Evolutionary conservation across 2,113 vertebrate species (phyloP), one percentile per base, ranked within the genome.

Genomic region (Ammodytes dubius): DNA sequence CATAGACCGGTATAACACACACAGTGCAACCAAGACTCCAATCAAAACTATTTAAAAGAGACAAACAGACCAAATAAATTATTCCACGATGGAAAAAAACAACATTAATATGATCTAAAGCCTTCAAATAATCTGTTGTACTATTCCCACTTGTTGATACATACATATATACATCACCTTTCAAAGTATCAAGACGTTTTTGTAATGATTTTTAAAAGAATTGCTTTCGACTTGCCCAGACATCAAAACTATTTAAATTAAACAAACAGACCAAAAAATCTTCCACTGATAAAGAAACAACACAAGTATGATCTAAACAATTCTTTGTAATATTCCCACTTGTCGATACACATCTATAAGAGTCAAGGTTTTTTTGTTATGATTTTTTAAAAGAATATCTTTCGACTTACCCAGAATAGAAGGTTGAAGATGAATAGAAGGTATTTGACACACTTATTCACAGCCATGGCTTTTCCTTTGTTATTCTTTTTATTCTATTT

Each of bases 371-470:
- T 15, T 52, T 50, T 5, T 15, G 3, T 35, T 39, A 7, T 46
- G n/a, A 52, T 37, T 54, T 27, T 27, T 27, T 27, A 27, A 27
- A 27, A 27, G 27, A 27, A 27, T 27, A 27, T 1, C 27, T 27
- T 27, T 27, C 27, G 15, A 90, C 97, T 97, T 91, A 99, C 97
- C 97, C 96, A 98, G 91, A 98, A 97, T 0, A 98, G 89, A 3
- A 98, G 95, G 93, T 97, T 99, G 95, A 98, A 98, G 93, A 96
- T 3, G 90, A 99, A 97, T 87, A 99, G 96, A 5, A 95, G 94
- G 70, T 95, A 96, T 73, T 98, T 98, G 91, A 98, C 35, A 81
- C 95, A 97, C 10, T 73, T 79, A 73, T 91, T 98, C 77, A 97
- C 97, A 52, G 96, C 96, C 97, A 99, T 98, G 64, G 37, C 11